Evolutionary conservation across 1,140 invertebrate genomes (phyloP).

Genomic region (Ceratoteleas bidentatus): DNA sequence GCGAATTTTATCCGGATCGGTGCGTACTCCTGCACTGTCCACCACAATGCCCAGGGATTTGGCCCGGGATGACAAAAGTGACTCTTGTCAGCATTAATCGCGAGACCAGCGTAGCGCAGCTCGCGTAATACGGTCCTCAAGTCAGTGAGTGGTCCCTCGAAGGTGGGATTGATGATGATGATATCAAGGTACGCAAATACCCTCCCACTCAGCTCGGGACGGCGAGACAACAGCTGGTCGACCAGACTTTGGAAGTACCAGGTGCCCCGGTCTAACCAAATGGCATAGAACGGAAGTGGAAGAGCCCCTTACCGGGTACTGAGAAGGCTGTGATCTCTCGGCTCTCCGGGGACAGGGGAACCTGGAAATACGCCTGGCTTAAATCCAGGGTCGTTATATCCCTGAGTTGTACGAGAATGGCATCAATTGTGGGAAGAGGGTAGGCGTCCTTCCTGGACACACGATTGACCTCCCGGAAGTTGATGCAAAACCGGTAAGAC

Average conservation of each 20-base stretch:
- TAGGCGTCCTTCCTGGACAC: too few relatives aligned
- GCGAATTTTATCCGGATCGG: constrained; percentile 11
- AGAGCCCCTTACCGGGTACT: constrained; percentile 1
- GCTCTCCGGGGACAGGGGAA: constrained; percentile 69
- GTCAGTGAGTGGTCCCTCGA: constrained; percentile 69
- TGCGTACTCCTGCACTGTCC: constrained; percentile 40
- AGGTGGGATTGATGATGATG: constrained; percentile 67
- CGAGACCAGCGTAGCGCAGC: constrained; percentile 22
- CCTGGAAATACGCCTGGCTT: constrained; percentile 16
- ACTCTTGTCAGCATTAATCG: too few relatives aligned
- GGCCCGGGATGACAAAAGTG: too few relatives aligned
- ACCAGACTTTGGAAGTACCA: constrained; percentile 73
- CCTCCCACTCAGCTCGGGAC: constrained; percentile 41
- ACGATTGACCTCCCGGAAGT: too few relatives aligned
- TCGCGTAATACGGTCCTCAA: constrained; percentile 22
- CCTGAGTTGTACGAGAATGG: neutral
- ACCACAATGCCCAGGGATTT: too few relatives aligned
- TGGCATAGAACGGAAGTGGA: too few relatives aligned
- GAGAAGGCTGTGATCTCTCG: constrained; percentile 71
- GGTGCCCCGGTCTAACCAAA: too few relatives aligned
- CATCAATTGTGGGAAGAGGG: too few relatives aligned
- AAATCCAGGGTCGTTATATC: constrained; percentile 33
- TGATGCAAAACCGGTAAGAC: neutral
- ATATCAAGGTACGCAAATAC: constrained; percentile 68
- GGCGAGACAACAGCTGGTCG: constrained; percentile 66